These are phyloP conservation scores for Sphenodon punctatus DNA, from an alignment of 2,797 vertebrate genomes.

Conservation along the genomic window DNA sequence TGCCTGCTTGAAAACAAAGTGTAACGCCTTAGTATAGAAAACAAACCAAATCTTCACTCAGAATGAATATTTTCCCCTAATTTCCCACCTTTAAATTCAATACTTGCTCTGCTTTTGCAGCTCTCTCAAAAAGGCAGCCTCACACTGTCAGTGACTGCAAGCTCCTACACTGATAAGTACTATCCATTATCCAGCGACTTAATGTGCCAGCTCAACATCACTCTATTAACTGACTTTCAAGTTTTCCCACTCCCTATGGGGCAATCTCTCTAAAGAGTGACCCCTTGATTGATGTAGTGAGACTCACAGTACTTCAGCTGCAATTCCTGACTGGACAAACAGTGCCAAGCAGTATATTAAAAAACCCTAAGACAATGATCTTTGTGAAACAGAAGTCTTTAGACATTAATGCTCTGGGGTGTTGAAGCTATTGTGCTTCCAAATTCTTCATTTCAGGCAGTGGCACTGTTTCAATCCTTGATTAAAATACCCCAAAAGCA, in stretches of 20 bases:
- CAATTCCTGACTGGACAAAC: constrained; percentile 23
- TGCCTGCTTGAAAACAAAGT: neutral
- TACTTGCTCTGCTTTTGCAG: neutral
- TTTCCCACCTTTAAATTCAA: neutral
- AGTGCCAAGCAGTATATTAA: neutral
- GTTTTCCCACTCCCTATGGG: constrained; percentile 24
- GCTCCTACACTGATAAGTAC: constrained; percentile 42
- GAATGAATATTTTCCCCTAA: neutral
- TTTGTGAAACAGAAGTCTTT: neutral
- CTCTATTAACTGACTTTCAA: constrained; percentile 44
- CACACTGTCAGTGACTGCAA: constrained; percentile 35
- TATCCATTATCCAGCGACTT: constrained; percentile 42
- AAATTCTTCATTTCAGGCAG: neutral
- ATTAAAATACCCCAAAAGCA: constrained; percentile 35
- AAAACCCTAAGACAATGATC: neutral
- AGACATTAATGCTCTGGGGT: constrained; percentile 7
- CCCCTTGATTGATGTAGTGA: constrained; percentile 25
- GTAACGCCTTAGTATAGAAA: neutral
- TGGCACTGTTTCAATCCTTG: constrained; percentile 21
- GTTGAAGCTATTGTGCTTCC: neutral
- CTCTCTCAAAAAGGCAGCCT: constrained; percentile 26
- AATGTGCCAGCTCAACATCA: constrained; percentile 35
- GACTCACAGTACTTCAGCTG: constrained; percentile 15
- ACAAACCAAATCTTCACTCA: neutral
- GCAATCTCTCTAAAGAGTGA: constrained; percentile 39